Evolutionary conservation across 2,797 vertebrate species (phyloP), one percentile per base, ranked within the genome.

Genomic region (Hybognathus amarus): DNA sequence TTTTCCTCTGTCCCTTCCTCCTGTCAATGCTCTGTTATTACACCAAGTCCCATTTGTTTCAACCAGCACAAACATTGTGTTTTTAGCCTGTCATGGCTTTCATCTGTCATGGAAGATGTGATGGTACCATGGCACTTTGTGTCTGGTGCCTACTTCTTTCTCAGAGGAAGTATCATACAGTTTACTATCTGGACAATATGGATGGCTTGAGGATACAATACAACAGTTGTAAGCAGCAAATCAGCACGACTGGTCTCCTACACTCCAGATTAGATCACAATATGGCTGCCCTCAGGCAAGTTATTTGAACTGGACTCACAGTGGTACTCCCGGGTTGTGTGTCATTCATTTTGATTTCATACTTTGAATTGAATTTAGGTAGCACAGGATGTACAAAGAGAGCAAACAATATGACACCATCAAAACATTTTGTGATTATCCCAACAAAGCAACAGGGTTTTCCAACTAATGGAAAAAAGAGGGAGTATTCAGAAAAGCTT

Each of bases 11-110:
- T 77, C 88, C 87, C 70, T 77, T 83, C 71, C 22, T 83, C 88
- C 77, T 88, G 90, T 88, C 90, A 87, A 87, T 91, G 79, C 78
- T 80, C 86, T 80, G 89, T 89, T 90, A 86, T 88, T 88, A 89
- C 88, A 85, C 82, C 84, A 74, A 61, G 74, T 85, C 82, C 56
- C 79, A 86, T 92, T 89, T 88, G 87, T 82, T 86, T 85, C 61
- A 83, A 73, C 42, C 11, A 76, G 83, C 88, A 88, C 74, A 85
- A 89, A 89, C 88, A 90, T 85, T 90, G 87, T 86, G 90, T 90
- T 88, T 91, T 92, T 87, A 86, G 87, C 89, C 83, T 86, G 88
- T 82, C 86, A 59, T 27, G 82, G 2, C 36, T 81, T 82, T 87
- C 85, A 92, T 90, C 89, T 45, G 85, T 93, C 91, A 92, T 79